phyloP scores from a whole-genome alignment of 1,140 invertebrate genomes.

The Myzus persicae region DNA sequence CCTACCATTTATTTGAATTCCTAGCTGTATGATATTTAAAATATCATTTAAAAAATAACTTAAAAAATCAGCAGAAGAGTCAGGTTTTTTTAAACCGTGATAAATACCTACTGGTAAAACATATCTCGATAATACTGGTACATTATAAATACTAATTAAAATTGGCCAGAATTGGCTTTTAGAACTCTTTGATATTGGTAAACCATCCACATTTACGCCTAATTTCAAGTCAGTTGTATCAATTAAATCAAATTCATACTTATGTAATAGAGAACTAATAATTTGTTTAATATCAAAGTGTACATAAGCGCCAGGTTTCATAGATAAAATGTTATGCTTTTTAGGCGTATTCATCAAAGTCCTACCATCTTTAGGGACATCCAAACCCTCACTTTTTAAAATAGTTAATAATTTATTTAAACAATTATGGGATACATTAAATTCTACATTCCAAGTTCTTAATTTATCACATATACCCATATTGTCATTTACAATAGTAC shows the following conservation, averaged over 20 bases:
- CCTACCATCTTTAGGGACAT: slow-evolving; percentile 15
- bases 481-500: neutral
- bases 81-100: slow-evolving; percentile 12
- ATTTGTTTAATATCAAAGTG: slow-evolving; percentile 22
- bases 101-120: slow-evolving; percentile 23
- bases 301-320: neutral
- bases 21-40: neutral
- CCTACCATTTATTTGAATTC: neutral
- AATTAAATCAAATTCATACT: neutral
- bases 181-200: slow-evolving; percentile 11
- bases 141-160: slow-evolving; percentile 26
- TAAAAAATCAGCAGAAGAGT: neutral
- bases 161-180: slow-evolving; percentile 31
- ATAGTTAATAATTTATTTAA: neutral
- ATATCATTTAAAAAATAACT: neutral
- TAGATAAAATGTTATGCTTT: neutral
- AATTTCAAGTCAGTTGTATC: neutral
- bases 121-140: neutral
- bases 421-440: slow-evolving; percentile 26
- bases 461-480: neutral
- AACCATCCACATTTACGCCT: slow-evolving; percentile 14
- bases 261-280: neutral
- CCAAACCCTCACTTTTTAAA: neutral
- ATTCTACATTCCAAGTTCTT: slow-evolving; percentile 6
- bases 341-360: neutral